phyloP scores from a whole-genome alignment of 2,113 vertebrate species.

The Charadrius vociferus region DNA sequence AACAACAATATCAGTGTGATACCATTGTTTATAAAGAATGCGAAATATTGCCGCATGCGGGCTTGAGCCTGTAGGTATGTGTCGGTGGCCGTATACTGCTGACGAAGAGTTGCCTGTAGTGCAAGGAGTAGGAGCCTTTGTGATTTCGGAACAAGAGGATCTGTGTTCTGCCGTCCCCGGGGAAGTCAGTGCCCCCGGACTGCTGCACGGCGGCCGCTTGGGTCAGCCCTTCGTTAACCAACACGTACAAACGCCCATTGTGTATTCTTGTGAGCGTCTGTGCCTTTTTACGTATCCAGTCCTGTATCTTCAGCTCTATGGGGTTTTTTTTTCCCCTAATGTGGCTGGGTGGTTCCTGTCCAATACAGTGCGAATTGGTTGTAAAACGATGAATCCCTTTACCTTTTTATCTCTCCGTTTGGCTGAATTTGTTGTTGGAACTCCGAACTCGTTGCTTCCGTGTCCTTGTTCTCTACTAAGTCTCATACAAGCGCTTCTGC shows the following conservation, averaged over 20 bases:
- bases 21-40: neutral
- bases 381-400: neutral
- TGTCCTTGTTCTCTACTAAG: neutral
- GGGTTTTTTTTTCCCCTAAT: accelerated
- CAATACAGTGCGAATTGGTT: neutral
- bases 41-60: neutral
- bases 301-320: neutral
- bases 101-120: neutral
- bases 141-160: neutral
- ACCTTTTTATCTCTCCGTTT: accelerated
- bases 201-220: neutral
- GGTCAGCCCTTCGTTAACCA: neutral
- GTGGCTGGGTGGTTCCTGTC: neutral
- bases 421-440: neutral
- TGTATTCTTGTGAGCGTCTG: neutral
- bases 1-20: neutral
- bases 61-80: neutral
- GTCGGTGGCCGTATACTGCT: neutral
- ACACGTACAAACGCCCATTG: neutral
- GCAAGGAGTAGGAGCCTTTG: slow-evolving; percentile 37
- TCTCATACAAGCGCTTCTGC: neutral
- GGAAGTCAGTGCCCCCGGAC: neutral
- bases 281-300: accelerated
- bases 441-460: neutral
- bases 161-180: neutral